Percentiles rank a stretch among this genome's conserved stretches.
Evolutionary conservation across 2,797 vertebrate species (phyloP).

Genomic region (Xerus rutilus): DNA sequence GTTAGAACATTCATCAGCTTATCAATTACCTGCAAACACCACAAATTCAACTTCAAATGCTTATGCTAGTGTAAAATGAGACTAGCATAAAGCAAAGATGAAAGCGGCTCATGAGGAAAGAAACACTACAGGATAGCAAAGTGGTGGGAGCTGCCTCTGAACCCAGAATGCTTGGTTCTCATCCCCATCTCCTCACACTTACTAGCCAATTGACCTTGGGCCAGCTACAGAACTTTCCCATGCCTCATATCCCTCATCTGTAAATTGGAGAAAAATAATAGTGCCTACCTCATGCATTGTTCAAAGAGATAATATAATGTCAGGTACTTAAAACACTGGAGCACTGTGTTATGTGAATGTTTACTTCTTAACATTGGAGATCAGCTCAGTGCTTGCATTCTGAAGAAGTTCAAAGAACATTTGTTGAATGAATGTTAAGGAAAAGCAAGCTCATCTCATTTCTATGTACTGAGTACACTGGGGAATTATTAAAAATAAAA

Average conservation of each 20-base stretch:
- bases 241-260: background rate
- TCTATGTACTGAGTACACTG: background rate
- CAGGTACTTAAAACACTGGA: background rate
- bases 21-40: background rate
- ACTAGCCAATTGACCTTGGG: background rate
- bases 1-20: background rate
- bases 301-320: background rate
- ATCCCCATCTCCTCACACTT: background rate
- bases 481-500: conserved; percentile 33
- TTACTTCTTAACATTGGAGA: background rate
- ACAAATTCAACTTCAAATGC: background rate
- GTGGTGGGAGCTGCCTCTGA: background rate
- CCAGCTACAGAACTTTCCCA: background rate
- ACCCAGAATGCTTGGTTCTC: background rate
- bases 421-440: background rate
- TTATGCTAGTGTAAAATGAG: background rate
- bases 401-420: background rate
- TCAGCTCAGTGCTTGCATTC: background rate
- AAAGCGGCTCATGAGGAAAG: background rate
- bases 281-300: background rate
- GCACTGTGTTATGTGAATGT: background rate
- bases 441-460: conserved; percentile 9
- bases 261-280: conserved; percentile 1
- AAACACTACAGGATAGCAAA: background rate
- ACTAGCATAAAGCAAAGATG: background rate